These are phyloP conservation scores for Coptodon rendalli DNA, from an alignment of 2,113 vertebrate genomes.

Conservation along the genomic window DNA sequence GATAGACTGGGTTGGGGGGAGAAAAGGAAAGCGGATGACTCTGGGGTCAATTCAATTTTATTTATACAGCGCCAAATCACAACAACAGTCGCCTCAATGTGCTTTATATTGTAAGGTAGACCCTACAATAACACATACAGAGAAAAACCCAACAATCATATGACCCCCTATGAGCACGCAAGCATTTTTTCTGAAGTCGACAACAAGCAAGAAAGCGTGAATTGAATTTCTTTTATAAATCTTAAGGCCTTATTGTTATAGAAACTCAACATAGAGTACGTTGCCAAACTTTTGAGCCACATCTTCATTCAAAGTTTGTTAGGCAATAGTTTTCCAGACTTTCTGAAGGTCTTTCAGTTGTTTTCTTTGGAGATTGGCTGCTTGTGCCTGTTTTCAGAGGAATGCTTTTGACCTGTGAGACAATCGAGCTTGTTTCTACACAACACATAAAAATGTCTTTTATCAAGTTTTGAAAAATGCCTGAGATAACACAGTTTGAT, in stretches of 20 bases:
- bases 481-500: background rate
- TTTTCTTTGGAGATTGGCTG: rapidly evolving
- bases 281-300: background rate
- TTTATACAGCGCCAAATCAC: rapidly evolving
- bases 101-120: background rate
- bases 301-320: rapidly evolving
- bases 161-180: background rate
- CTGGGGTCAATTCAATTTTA: background rate
- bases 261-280: background rate
- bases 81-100: background rate
- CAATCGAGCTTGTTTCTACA: background rate
- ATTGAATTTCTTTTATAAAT: background rate
- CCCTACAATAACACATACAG: background rate
- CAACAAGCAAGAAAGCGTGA: background rate
- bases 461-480: background rate
- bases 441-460: background rate
- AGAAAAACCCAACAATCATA: background rate
- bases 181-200: background rate
- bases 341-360: background rate
- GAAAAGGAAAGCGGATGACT: background rate
- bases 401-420: background rate
- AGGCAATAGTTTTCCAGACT: background rate
- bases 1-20: conserved; percentile 75
- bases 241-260: background rate
- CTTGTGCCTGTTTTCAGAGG: background rate